phyloP scores from a whole-genome alignment of 2,797 vertebrate genomes.

The Taenioides sp. region DNA sequence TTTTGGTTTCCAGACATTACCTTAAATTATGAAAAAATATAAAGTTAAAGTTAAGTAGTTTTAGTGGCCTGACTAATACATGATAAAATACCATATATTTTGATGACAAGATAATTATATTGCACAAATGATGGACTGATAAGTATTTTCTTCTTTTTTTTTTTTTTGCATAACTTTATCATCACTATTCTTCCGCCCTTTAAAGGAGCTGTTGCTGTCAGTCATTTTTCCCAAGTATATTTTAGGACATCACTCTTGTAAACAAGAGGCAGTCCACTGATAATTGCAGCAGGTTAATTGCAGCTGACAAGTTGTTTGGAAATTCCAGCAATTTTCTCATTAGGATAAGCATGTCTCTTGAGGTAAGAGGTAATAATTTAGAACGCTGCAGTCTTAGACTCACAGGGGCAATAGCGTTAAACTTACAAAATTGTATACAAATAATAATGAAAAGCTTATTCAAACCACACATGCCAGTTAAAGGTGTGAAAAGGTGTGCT shows the following conservation, averaged over 20 bases:
- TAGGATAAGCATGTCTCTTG: neutral
- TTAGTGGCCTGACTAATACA: too few relatives aligned
- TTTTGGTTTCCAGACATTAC: too few relatives aligned
- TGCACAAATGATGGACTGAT: neutral
- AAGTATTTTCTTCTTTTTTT: neutral
- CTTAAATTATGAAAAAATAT: too few relatives aligned
- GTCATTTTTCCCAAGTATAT: neutral
- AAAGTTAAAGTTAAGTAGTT: too few relatives aligned
- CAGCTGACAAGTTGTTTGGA: constrained; percentile 5
- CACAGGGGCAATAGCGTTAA: too few relatives aligned
- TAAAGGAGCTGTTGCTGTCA: neutral
- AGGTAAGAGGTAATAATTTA: neutral
- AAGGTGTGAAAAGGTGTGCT: too few relatives aligned
- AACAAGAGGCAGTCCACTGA: neutral
- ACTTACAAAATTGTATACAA: too few relatives aligned
- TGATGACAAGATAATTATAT: neutral
- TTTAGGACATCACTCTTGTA: neutral
- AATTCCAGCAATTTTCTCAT: neutral
- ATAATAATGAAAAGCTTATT: too few relatives aligned
- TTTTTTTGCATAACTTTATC: neutral
- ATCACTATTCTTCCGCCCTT: neutral
- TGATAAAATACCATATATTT: too few relatives aligned
- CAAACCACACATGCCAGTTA: neutral
- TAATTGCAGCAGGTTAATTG: neutral
- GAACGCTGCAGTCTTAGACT: neutral